Base-by-base conservation (phyloP, 2,888 invertebrate genomes). In the Ecdyonurus torrentis region DNA sequence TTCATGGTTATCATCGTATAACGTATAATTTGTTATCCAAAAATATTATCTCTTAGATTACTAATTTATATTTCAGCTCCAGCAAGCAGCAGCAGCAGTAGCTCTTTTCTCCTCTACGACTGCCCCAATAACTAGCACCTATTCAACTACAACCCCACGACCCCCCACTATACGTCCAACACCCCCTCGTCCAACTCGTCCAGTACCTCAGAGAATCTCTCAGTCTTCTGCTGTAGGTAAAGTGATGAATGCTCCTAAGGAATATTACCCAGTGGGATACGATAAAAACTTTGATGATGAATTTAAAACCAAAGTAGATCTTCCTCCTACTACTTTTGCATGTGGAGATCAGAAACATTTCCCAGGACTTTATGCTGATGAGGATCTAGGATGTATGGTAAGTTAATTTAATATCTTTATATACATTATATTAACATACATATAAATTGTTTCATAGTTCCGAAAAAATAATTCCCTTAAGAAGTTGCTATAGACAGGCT, bases 321-420 rank as follows among this genome's bases (percentile, higher is more conserved):
- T 91, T 23, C 91, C 91, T 0, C 86, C 86, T 52, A 91, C 92
- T 0, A 84, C 80, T 64, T 92, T 92, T 75, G 84, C 87, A 66
- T 92, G 92, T 71, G 89, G 89, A 0, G 87, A 90, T 70, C 92
- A 92, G 72, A 91, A 91, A 71, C 91, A 91, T 74, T 91, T 92
- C 72, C 92, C 92, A 0, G 92, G 92, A 52, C 76, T 92, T 15
- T 92, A 92, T 68, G 91, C 89, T 0, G 92, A 92, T 69, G 89
- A 90, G 70, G 87, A 87, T 75, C 79, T 92, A 52, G 91, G 91
- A 22, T 92, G 92, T 75, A 91, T 92, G 91, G 92, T 91, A 72
- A 81, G 81, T 70, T 50, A 58, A 61, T 60, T 22, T 25, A 25
- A 25, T 66, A 61, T 24, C 15, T 25, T 55, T 55, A 10, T 55